Base-by-base conservation (phyloP, 2,888 invertebrate genomes). In the Nemotelus pantherinus region DNA sequence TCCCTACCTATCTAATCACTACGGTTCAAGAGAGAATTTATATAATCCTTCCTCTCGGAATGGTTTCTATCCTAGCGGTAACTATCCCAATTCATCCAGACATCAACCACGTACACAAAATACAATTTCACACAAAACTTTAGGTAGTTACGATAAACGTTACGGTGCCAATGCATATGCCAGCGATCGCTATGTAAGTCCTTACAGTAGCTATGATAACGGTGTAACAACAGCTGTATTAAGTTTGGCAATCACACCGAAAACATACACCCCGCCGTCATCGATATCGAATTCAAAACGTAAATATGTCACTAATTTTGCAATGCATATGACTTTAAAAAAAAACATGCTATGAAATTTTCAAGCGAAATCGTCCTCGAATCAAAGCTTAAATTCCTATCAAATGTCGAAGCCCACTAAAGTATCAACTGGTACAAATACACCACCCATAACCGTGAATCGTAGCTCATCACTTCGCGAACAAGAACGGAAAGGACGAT, bases 171-270 rank as follows among this genome's bases (percentile, higher is more conserved):
- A 84, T 80, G 82, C 85, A 2, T 83, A 85, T 77, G 84, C 81
- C 79, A 82, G 83, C 47, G 86, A 86, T 81, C 85, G 87, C 43
- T 87, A 87, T 80, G 82, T 86, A 58, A 87, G 86, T 80, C 87
- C 87, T 71, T 87, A 87, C 79, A 85, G 85, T 76, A 85, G 83
- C 77, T 87, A 87, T 81, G 87, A 87, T 78, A 87, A 87, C 81
- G 87, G 87, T 44, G 83, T 87, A 25, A 87, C 87, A 6, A 87
- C 87, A n/a, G 87, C 87, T 7, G 86, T 87, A 6, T 81, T 87
- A 9, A 87, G 84, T 78, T 82, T 87, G 39, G 79, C 81, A 44
- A 75, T 80, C 70, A 63, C 81, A 3, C 77, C 80, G 10, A 81
- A 81, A 48, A 79, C 81, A 44, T 77, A 78, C 53, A 48, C 71